Conservation (phyloP, 2,113 vertebrate species). For the Globicephala melas region DNA sequence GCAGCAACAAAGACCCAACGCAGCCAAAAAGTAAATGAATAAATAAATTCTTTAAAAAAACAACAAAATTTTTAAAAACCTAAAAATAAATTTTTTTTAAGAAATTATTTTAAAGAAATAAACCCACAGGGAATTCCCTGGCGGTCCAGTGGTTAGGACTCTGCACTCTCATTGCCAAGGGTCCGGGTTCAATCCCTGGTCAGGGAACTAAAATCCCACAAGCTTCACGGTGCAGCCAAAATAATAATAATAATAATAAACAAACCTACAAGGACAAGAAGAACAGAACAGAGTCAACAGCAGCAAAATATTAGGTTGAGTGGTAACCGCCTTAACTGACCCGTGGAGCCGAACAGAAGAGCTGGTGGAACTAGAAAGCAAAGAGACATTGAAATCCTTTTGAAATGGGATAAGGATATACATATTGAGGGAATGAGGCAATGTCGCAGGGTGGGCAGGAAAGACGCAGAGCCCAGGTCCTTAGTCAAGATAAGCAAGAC, state of each 20-base stretch:
- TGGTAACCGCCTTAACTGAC: not conserved
- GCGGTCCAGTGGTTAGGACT: not conserved
- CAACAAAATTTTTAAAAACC: not conserved
- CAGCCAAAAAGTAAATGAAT: too few species aligned
- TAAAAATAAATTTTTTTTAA: not conserved
- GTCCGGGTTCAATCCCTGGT: not conserved
- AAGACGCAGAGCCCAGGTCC: not conserved
- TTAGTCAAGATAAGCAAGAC: not conserved
- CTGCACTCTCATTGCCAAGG: not conserved
- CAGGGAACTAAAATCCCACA: not conserved
- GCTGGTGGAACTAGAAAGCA: not conserved
- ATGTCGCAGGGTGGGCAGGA: rapidly evolving
- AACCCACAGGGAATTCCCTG: not conserved
- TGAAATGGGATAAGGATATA: not conserved
- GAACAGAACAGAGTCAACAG: not conserved
- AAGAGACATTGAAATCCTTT: not conserved
- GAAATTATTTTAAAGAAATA: not conserved
- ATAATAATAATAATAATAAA: not conserved
- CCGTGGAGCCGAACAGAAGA: not conserved
- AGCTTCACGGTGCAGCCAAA: not conserved
- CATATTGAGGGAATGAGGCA: not conserved
- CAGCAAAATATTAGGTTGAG: not conserved
- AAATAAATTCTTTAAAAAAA: not conserved
- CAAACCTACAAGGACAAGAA: not conserved
- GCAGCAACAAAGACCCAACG: too few species aligned